Evolutionary conservation across 2,888 invertebrate species (phyloP).

Genomic region (Leptura quadrifasciata): DNA sequence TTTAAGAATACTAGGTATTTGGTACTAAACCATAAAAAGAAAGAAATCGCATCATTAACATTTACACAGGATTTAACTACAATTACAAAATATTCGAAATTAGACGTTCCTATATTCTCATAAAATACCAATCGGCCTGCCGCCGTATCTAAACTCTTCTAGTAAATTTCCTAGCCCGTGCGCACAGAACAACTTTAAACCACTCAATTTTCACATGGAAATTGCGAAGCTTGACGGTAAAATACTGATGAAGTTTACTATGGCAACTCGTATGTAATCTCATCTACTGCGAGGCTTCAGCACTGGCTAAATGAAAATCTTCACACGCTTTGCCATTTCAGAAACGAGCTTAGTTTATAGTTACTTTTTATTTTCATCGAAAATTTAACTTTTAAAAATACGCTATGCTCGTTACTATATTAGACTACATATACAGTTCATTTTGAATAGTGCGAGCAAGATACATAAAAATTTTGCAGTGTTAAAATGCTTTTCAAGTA

Average conservation of each 20-base stretch:
- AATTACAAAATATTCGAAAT: too few relatives aligned
- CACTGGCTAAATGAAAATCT: slow-evolving; percentile 58
- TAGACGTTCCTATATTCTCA: too few relatives aligned
- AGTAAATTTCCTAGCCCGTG: background rate
- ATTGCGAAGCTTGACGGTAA: slow-evolving; percentile 60
- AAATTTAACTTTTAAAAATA: slow-evolving; percentile 30
- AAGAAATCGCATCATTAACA: too few relatives aligned
- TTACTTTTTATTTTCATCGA: slow-evolving; percentile 16
- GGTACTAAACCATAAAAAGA: too few relatives aligned
- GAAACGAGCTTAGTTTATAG: slow-evolving; percentile 21
- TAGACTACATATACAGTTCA: slow-evolving; percentile 16
- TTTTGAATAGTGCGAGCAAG: background rate
- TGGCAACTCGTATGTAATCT: slow-evolving; percentile 56
- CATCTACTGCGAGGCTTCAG: slow-evolving; percentile 46
- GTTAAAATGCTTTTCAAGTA: too few relatives aligned
- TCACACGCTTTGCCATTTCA: slow-evolving; percentile 36
- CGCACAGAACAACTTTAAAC: slow-evolving; percentile 42
- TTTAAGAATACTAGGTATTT: too few relatives aligned
- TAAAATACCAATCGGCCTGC: background rate
- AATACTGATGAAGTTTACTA: slow-evolving; percentile 61
- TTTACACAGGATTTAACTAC: too few relatives aligned
- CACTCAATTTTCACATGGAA: slow-evolving; percentile 65
- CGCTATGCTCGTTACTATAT: slow-evolving; percentile 14
- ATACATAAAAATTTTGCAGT: too few relatives aligned
- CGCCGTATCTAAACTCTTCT: background rate